Evolutionary conservation across 1,140 invertebrate genomes (phyloP).

Genomic region (Lucilia cuprina): DNA sequence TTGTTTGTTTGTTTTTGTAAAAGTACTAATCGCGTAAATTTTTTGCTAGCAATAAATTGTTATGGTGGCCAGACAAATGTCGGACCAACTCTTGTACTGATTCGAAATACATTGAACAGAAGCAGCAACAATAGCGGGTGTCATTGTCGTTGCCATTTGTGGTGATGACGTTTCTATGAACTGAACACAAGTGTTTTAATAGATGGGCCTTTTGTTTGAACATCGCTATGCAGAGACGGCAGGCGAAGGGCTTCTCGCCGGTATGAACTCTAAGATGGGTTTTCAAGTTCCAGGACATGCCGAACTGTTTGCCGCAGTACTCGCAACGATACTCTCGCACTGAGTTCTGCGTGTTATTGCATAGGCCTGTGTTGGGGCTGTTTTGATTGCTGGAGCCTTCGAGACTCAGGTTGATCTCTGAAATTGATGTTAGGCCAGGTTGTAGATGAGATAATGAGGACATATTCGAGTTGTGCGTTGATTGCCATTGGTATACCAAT

Average conservation of each 20-base stretch:
- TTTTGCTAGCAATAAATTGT: slow-evolving; percentile 83
- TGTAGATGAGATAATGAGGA: slow-evolving; percentile 55
- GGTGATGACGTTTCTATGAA: slow-evolving; percentile 83
- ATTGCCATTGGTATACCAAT: slow-evolving; percentile 59
- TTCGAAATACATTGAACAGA: slow-evolving; percentile 83
- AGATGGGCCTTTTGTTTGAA: slow-evolving; percentile 89
- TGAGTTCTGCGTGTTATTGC: slow-evolving; percentile 47
- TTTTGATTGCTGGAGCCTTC: slow-evolving; percentile 50
- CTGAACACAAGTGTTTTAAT: slow-evolving; percentile 84
- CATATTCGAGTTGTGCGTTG: slow-evolving; percentile 40
- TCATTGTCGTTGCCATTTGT: slow-evolving; percentile 74
- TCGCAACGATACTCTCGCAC: slow-evolving; percentile 84
- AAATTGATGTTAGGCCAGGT: slow-evolving; percentile 54
- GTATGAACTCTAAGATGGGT: slow-evolving; percentile 85
- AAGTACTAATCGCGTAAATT: slow-evolving; percentile 75
- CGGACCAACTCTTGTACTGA: slow-evolving; percentile 82
- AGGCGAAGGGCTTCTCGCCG: slow-evolving; percentile 86
- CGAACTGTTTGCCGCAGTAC: slow-evolving; percentile 88
- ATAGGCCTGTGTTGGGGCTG: slow-evolving; percentile 41
- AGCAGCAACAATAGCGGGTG: slow-evolving; percentile 82
- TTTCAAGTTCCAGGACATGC: slow-evolving; percentile 89
- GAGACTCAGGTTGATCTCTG: slow-evolving; percentile 51
- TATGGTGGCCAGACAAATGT: slow-evolving; percentile 84
- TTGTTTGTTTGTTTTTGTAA: not conserved
- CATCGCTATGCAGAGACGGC: slow-evolving; percentile 85